Base-by-base conservation (phyloP, 2,797 vertebrate genomes). In the Naso thynnoides region DNA sequence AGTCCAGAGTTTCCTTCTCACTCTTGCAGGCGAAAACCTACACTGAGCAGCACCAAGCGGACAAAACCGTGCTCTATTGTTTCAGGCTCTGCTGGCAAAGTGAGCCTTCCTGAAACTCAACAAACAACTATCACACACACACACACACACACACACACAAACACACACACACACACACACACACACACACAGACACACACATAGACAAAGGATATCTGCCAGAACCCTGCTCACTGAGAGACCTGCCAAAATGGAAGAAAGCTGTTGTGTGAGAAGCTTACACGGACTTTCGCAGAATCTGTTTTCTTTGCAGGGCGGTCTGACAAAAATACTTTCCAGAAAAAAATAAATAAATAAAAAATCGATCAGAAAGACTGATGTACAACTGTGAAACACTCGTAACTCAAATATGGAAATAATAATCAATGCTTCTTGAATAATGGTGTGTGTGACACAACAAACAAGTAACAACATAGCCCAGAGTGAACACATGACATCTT, bases 11-110 rank as follows among this genome's bases (percentile, higher is more conserved):
- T 92, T 89, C 89, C 89, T 90, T 90, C 76, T 78, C 31, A 24
- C 78, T 87, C 78, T 88, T 61, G 66, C 77, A 82, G 82, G 79
- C 79, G 53, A 89, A 84, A 84, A 82, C 87, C 85, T 53, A 70
- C 70, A 68, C 81, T 23, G 73, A 81, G 85, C 78, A 85, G 87
- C 88, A 84, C 75, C 79, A 80, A 76, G 87, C 86, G 70, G 77
- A 86, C 75, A 87, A 90, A 90, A 87, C 68, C 58, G 6, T 57
- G 70, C 79, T 83, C 86, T 86, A 92, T 92, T 92, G 91, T 93
- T 92, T 90, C 85, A 87, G 86, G 76, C 79, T 81, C 18, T 42
- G 70, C 83, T 88, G 89, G 89, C 89, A 87, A 76, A 74, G 67
- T 64, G 70, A 83, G 86, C 79, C 87, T 92, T 91, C 91, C 89